Base-by-base conservation (phyloP, 2,888 invertebrate species). In the Ctenicera cuprea region DNA sequence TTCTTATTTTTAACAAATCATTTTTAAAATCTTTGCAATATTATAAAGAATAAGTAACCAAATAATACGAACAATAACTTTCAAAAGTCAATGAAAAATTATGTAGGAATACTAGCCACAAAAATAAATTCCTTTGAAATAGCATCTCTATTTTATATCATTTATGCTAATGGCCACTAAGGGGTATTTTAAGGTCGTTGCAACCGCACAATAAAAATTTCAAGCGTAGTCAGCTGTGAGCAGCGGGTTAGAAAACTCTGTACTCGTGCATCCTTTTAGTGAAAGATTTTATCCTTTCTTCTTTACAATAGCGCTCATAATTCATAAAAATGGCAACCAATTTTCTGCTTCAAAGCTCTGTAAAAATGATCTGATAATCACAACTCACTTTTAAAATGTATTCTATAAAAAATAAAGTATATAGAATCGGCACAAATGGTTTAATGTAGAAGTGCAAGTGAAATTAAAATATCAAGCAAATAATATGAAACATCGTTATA, bases 281-380 rank as follows among this genome's bases (percentile, higher is more conserved):
- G 45, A 41, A 48, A 59, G 37, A 18, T 20, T 59, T 59, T 38
- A 38, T 1, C 20, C 59, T 12, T 38, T 37, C 18, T 38, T 38
- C 59, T 38, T 59, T 38, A 18, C 8, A 38, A 37, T 8, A 20
- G 38, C 59, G 12, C 38, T 59, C 59, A 59, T 67, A 59, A 20
- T 22, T 45, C 20, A 59, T 41, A 52, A 33, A 67, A 67, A 59
- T 57, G 67, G 41, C 30, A 59, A 37, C 54, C 67, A 67, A 67
- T 67, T 67, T 67, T 67, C 67, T 59, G 67, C 67, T 59, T 38
- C 59, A 67, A 26, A 59, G 57, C 54, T 26, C 67, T 59, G 45
- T 30, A 57, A 67, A 67, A 45, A 33, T 22, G 18, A 45, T 59
- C 33, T 30, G 52, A 52, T 65, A 52, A 52, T 65, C 37, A 65